These are phyloP conservation scores for Periplaneta americana DNA, from an alignment of 1,140 invertebrate genomes.

Conservation along the genomic window DNA sequence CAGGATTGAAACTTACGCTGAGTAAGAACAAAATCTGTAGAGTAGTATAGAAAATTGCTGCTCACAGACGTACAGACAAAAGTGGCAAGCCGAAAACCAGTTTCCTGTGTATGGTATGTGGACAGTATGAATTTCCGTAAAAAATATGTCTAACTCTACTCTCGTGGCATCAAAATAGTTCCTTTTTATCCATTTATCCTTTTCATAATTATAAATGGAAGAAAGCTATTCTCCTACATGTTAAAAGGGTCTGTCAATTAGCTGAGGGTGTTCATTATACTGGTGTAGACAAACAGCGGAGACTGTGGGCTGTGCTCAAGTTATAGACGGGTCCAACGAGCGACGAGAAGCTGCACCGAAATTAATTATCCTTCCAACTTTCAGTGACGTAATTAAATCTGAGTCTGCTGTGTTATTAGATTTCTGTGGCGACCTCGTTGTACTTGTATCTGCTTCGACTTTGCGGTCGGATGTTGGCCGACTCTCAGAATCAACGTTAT, in stretches of 20 bases:
- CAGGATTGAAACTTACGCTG: too few species aligned
- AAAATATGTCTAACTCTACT: too few species aligned
- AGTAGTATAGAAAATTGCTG: too few species aligned
- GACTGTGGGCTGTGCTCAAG: background rate
- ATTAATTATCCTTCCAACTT: background rate
- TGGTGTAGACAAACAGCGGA: background rate
- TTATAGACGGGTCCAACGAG: background rate
- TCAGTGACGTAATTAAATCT: background rate
- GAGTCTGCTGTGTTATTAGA: background rate
- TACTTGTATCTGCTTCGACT: background rate
- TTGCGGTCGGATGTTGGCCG: background rate
- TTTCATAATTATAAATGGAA: too few species aligned
- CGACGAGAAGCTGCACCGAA: background rate
- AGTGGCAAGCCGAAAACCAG: too few species aligned
- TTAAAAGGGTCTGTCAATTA: background rate
- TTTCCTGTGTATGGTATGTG: too few species aligned
- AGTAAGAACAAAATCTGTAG: too few species aligned
- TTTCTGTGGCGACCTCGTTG: background rate
- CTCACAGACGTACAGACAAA: too few species aligned
- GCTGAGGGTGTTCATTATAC: background rate
- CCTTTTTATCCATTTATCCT: too few species aligned
- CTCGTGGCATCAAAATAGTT: too few species aligned
- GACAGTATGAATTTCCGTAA: too few species aligned
- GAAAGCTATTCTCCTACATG: too few species aligned
- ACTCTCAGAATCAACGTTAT: background rate